Evolutionary conservation across 2,113 vertebrate genomes (phyloP), one percentile per base, ranked within the genome.

Genomic region (Phrynocephalus versicolor): DNA sequence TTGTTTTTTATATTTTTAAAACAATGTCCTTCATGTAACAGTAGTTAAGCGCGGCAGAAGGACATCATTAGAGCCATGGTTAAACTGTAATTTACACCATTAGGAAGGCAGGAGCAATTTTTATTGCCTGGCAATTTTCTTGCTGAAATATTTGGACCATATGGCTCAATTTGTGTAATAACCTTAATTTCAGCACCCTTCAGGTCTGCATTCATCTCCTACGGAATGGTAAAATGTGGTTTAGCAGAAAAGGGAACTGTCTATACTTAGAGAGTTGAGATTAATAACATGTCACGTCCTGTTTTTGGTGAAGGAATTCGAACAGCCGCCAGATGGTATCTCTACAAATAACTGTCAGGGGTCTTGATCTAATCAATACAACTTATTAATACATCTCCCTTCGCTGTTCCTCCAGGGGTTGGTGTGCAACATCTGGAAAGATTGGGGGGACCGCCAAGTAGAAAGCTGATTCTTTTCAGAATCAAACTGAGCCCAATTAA

Each of bases 161-260:
- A 99, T 99, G 98, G 98, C 98, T 99, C 98, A 98, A 99, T 99
- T 99, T 99, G 98, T 99, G 98, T 99, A 99, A 99, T 99, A 99
- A 99, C 98, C 98, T 99, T 99, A 99, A 99, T 99, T 99, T 98
- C 98, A 98, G 97, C 98, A 99, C 98, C 98, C 98, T 99, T 99
- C 98, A 99, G 98, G 97, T 98, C 97, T 97, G 96, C 96, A 96
- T 96, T 94, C 95, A 91, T 97, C 97, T 97, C 96, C 94, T 94
- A 96, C 93, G 33, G 96, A 97, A 97, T 96, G 96, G 96, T 96
- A 96, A 97, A 97, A 96, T 96, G 94, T 81, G 93, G 95, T 96
- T 97, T 97, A 97, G 96, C 95, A 96, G 95, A 96, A 97, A 96
- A 96, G 96, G 96, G 95, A 96, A 97, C 96, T 97, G 96, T 97